Evolutionary conservation across 2,888 invertebrate species (phyloP), one percentile per base, ranked within the genome.

Genomic region (Drosophila anomelani): DNA sequence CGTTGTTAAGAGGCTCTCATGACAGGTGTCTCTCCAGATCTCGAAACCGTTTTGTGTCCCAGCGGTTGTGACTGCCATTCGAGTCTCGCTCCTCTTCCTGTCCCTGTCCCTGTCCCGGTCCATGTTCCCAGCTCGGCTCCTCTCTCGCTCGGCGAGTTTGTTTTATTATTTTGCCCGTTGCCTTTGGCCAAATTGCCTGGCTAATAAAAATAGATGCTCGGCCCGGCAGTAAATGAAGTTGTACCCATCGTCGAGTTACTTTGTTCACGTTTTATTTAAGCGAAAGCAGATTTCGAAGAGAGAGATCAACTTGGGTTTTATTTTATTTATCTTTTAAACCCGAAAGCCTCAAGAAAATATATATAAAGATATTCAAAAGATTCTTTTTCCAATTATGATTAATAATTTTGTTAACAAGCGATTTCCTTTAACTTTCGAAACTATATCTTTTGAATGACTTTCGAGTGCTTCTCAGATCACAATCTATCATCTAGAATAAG

Each of bases 1-100:
- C 55, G 54, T 69, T 69, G 69, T 70, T 70, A 59, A 69, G 70
- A 59, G 62, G 54, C 67, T 56, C 38, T 34, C 57, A 53, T 63
- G 76, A 78, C 83, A 81, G 80, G 74, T 81, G 81, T 68, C 69
- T 68, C 67, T 56, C 17, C 55, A 47, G 55, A 53, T 53, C 67
- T 61, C 38, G 67, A 23, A 68, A 69, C 57, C 47, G 70, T 58
- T 70, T 70, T 68, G 58, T 54, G 53, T 68, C 46, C 68, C 68
- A 55, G 39, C 47, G 41, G 23, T 55, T 68, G 39, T 41, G 55
- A 23, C 39, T 41, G 38, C 29, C 38, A 69, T 57, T 67, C 67
- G 47, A 57, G 68, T 51, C 68, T 66, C 17, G 55, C 56, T 20
- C 2, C 23, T 32, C 17, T 8, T 17, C 12, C 38, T 38, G 32